Evolutionary conservation across 2,888 invertebrate species (phyloP).

Genomic region (Agrotis exclamationis): DNA sequence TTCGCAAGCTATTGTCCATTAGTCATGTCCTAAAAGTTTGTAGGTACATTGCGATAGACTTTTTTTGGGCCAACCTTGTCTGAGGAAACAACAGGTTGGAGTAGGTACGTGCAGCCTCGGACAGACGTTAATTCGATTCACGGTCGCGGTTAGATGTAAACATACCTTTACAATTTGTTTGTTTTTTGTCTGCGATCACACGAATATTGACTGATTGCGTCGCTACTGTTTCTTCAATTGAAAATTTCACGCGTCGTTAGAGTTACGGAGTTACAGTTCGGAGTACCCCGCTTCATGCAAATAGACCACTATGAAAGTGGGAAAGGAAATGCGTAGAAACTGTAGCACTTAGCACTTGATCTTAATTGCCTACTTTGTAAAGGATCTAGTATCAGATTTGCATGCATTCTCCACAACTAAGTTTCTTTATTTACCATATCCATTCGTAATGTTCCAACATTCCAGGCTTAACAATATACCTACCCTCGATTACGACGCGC

Average conservation of each 20-base stretch:
- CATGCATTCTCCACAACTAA: constrained; percentile 40
- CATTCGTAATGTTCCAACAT: constrained; percentile 43
- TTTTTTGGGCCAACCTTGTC: constrained; percentile 81
- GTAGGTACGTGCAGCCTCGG: constrained; percentile 89
- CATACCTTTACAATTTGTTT: constrained; percentile 76
- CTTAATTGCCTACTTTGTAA: constrained; percentile 59
- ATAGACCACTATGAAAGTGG: constrained; percentile 44
- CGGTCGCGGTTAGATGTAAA: constrained; percentile 80
- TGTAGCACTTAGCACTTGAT: constrained; percentile 49
- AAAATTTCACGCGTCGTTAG: constrained; percentile 55
- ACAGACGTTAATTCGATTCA: constrained; percentile 82
- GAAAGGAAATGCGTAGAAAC: constrained; percentile 62
- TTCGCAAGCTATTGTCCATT: constrained; percentile 85
- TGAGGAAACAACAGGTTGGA: constrained; percentile 75
- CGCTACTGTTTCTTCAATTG: constrained; percentile 60
- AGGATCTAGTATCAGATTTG: constrained; percentile 58
- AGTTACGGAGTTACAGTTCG: constrained; percentile 23
- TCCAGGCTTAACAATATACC: constrained; percentile 27
- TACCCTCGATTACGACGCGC: constrained; percentile 48
- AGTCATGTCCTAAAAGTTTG: constrained; percentile 86
- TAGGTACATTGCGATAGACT: constrained; percentile 78
- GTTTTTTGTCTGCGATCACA: constrained; percentile 68
- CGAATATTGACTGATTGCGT: constrained; percentile 49
- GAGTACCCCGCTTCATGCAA: constrained; percentile 37
- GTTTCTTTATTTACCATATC: constrained; percentile 63